Base-by-base conservation (phyloP, 2,113 vertebrate species). In the Embiotoca jacksoni region DNA sequence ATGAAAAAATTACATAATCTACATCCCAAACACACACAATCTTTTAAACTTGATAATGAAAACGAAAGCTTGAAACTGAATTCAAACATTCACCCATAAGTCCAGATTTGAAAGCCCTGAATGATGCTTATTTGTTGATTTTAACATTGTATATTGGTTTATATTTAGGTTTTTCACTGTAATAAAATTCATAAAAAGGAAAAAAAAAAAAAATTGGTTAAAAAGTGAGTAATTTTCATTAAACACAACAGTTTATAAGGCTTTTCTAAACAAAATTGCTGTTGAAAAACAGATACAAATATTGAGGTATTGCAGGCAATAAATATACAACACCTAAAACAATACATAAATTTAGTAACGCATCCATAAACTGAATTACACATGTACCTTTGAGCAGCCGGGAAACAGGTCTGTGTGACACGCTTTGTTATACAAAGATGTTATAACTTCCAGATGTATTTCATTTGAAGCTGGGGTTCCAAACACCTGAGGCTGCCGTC, bases 401-500 rank as follows among this genome's bases (percentile, higher is more conserved):
- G 8, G 32, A 15, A 59, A 41, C 33, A 67, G 49, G 15, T 44
- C 23, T 23, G 33, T 16, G 50, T 30, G 41, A 41, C 36, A 41
- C 15, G 13, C 6, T 41, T 41, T 60, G 13, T 9, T 37, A 6
- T n/a, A 5, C 52, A 39, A 60, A 16, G 41, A 75, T 31, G 23
- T 33, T 9, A 30, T 54, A 13, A 23, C 37, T 60, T n/a, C 39
- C 49, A 49, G 31, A 37, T 32, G 33, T 64, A 32, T 31, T 46
- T 97, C 91, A 98, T 70, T 96, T 96, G 83, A 97, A 98, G 89
- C 88, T 92, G 49, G 96, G 93, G 78, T 96, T 98, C 92, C 80
- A 92, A 74, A 95, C 87, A 44, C 95, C 96, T 70, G 93, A 94
- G 89, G 95, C 83, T 75, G 94, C 87, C 8, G 91, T 80, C 63